A percentile compares a stretch with the other conserved stretches of the same genome.
phyloP scores from a whole-genome alignment of 2,888 invertebrate species.

The Ommatoiulus sabulosus region DNA sequence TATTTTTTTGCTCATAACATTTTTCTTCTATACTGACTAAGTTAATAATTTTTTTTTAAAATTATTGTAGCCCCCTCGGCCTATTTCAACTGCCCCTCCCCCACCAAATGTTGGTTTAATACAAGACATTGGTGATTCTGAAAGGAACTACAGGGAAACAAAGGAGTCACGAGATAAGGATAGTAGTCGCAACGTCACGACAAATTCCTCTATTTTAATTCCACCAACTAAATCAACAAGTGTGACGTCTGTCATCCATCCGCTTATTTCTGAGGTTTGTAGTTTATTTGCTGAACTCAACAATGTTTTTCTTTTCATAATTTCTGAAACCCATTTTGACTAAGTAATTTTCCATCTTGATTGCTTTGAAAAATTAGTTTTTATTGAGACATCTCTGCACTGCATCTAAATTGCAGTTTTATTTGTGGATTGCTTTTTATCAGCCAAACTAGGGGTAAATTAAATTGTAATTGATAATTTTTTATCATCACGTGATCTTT shows the following conservation, averaged over 20 bases:
- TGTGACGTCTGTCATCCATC: constrained; percentile 63
- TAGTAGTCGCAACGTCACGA: not conserved
- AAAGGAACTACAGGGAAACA: constrained; percentile 9
- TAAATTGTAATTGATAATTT: no score
- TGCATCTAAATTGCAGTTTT: no score
- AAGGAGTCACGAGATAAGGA: constrained; percentile 26
- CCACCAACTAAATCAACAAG: constrained; percentile 65
- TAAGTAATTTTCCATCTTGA: no score
- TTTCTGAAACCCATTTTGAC: no score
- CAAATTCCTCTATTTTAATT: constrained; percentile 61
- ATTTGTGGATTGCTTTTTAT: no score
- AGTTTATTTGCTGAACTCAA: not conserved
- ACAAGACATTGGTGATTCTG: constrained; percentile 6
- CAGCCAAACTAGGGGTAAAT: no score
- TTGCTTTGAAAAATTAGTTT: no score
- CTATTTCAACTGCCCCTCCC: constrained; percentile 39
- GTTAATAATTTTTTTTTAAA: not conserved
- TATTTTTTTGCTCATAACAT: not conserved
- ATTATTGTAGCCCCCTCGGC: not conserved
- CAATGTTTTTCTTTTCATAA: no score
- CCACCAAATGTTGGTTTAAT: constrained; percentile 32
- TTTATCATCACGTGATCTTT: no score
- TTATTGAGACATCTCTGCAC: no score
- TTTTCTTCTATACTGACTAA: not conserved
- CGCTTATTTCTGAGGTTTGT: constrained; percentile 64